Evolutionary conservation across 2,113 vertebrate species (phyloP).

Genomic region (Brevimyrus niger): DNA sequence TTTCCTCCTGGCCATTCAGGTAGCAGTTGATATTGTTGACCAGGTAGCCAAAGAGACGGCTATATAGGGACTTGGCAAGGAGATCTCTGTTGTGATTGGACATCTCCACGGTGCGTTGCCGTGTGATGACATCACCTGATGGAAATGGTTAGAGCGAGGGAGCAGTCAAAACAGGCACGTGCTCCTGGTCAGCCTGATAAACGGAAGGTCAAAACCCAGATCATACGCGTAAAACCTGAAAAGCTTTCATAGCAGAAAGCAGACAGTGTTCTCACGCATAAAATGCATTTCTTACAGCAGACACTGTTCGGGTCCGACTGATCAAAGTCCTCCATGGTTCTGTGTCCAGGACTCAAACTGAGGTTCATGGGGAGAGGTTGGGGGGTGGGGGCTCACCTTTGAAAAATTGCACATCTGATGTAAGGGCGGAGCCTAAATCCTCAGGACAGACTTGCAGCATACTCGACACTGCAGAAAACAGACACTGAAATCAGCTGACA

Average conservation of each 20-base stretch:
- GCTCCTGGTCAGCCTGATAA: background rate
- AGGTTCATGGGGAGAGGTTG: background rate
- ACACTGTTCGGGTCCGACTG: background rate
- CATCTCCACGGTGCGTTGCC: conserved; percentile 69
- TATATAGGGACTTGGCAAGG: conserved; percentile 79
- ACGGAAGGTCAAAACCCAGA: background rate
- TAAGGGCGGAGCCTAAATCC: conserved; percentile 79
- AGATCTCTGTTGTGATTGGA: conserved; percentile 82
- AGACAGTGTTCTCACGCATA: background rate
- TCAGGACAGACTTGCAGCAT: conserved; percentile 79
- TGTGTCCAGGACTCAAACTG: background rate
- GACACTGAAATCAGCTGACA: background rate
- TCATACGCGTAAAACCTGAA: background rate
- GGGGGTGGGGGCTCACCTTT: conserved; percentile 67
- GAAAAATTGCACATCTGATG: conserved; percentile 82
- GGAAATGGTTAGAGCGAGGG: conserved; percentile 37
- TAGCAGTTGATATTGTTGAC: conserved; percentile 77
- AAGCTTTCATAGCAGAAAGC: background rate
- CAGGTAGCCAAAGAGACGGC: conserved; percentile 83
- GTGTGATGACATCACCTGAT: conserved; percentile 71
- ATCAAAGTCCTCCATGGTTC: background rate
- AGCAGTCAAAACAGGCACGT: background rate
- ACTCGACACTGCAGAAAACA: conserved; percentile 65
- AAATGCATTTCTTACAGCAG: background rate
- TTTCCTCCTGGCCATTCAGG: conserved; percentile 73